A percentile compares a stretch with the other conserved stretches of the same genome.
Evolutionary conservation across 2,113 vertebrate genomes (phyloP).

Genomic region (Peromyscus maniculatus): DNA sequence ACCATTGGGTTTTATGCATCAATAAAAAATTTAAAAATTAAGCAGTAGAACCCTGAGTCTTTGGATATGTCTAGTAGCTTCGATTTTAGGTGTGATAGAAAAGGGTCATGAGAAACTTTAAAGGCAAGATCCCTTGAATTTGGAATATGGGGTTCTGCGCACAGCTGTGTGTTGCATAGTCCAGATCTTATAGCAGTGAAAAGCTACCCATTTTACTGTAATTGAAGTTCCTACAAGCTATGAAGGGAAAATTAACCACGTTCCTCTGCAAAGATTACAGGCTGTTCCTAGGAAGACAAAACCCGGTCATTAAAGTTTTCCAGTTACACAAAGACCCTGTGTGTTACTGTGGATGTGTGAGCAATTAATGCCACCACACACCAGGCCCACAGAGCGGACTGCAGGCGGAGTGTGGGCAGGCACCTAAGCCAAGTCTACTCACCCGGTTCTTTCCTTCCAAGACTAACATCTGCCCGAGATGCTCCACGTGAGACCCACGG

Average conservation of each 20-base stretch:
- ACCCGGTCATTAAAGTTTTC: conserved; percentile 77
- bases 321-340: conserved; percentile 61
- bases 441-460: not conserved
- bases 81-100: not conserved
- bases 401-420: not conserved
- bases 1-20: not conserved
- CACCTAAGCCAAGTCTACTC: not conserved
- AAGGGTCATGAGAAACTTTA: not conserved
- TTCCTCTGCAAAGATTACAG: conserved; percentile 74
- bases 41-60: not conserved
- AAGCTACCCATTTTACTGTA: conserved; percentile 59
- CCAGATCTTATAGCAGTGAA: conserved; percentile 35
- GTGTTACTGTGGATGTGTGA: conserved; percentile 55
- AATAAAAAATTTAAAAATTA: not conserved
- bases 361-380: conserved; percentile 55
- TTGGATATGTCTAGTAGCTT: not conserved
- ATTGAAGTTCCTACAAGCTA: conserved; percentile 62
- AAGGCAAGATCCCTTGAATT: not conserved
- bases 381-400: not conserved
- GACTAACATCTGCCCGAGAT: not conserved
- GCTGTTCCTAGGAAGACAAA: conserved; percentile 68
- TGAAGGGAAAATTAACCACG: conserved; percentile 62
- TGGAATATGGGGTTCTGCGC: not conserved
- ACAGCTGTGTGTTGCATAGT: not conserved
- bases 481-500: not conserved